These are phyloP conservation scores for Drosophila nasuta DNA, from an alignment of 1,140 invertebrate species.

Conservation along the genomic window DNA sequence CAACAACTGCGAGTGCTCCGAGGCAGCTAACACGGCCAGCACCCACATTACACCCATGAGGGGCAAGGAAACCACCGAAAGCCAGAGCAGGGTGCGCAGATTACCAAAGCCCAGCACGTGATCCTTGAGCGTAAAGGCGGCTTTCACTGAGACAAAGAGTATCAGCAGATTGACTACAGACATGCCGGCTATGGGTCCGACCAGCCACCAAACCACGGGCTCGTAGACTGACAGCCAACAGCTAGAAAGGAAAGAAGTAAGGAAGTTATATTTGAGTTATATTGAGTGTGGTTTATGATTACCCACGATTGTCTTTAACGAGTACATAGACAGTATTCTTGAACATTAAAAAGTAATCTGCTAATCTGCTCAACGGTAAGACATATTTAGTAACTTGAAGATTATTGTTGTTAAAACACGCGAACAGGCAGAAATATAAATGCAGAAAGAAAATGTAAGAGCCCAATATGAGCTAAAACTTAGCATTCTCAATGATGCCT, in stretches of 20 bases:
- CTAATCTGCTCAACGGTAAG: too few species aligned
- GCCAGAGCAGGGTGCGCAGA: constrained; percentile 93
- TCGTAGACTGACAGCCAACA: constrained; percentile 98
- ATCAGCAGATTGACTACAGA: constrained; percentile 92
- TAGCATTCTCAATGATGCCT: too few species aligned
- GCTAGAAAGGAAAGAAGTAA: constrained; percentile 85
- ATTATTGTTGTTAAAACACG: too few species aligned
- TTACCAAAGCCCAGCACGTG: constrained; percentile 96
- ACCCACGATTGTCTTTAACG: too few species aligned
- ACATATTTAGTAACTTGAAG: too few species aligned
- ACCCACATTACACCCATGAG: constrained; percentile 93
- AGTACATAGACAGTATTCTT: too few species aligned
- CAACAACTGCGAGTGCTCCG: constrained; percentile 91
- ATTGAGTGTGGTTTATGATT: not conserved
- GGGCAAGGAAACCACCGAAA: constrained; percentile 92
- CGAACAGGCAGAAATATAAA: too few species aligned
- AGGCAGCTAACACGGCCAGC: constrained; percentile 91
- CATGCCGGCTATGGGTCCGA: constrained; percentile 92
- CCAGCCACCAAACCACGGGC: constrained; percentile 95
- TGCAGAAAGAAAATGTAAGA: too few species aligned
- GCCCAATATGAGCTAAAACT: too few species aligned
- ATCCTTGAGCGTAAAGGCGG: constrained; percentile 95
- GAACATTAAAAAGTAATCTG: too few species aligned
- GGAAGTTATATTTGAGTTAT: not conserved
- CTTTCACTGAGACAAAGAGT: constrained; percentile 93